Evolutionary conservation across 2,797 vertebrate genomes (phyloP), one percentile per base, ranked within the genome.

Genomic region (Leptoclinus maculatus): DNA sequence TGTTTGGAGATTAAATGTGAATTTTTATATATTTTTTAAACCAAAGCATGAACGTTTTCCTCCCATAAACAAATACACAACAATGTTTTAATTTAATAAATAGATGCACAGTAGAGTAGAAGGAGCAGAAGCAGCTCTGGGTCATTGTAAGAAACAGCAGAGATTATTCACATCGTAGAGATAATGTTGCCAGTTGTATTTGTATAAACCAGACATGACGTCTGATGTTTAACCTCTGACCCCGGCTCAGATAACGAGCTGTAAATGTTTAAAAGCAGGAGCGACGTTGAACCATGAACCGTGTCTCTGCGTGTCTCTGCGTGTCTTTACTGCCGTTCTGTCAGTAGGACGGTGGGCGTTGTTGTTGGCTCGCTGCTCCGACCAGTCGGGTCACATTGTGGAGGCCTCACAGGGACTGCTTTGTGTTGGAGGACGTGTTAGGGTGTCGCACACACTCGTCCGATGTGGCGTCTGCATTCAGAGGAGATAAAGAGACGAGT

Each of bases 301-400:
- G 57, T 54, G 3, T 59, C 0, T 62, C 19, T 23, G 29, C 29
- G 7, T 41, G 32, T 56, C 29, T 29, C 3, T 29, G 4, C n/a
- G n/a, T n/a, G n/a, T n/a, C n/a, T n/a, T n/a, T n/a, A n/a, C n/a
- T n/a, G n/a, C n/a, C n/a, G n/a, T n/a, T n/a, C n/a, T n/a, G n/a
- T n/a, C n/a, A n/a, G n/a, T 3, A 3, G 29, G 29, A 29, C 29
- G 29, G 29, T 29, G 29, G 29, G 29, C 29, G n/a, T n/a, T n/a
- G 73, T 83, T 70, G 82, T 89, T 85, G 73, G 64, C 60, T 69
- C 29, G 29, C 78, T 66, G 75, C 66, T 74, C 79, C 66, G 88
- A 90, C 92, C 85, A 79, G 92, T 93, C 74, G 0, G 75, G 82
- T 77, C 81, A 86, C 91, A 90, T 92, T 88, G 83, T 87, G 66